These are phyloP conservation scores for Pterocles burchelli DNA, from an alignment of 2,113 vertebrate genomes.

Conservation along the genomic window DNA sequence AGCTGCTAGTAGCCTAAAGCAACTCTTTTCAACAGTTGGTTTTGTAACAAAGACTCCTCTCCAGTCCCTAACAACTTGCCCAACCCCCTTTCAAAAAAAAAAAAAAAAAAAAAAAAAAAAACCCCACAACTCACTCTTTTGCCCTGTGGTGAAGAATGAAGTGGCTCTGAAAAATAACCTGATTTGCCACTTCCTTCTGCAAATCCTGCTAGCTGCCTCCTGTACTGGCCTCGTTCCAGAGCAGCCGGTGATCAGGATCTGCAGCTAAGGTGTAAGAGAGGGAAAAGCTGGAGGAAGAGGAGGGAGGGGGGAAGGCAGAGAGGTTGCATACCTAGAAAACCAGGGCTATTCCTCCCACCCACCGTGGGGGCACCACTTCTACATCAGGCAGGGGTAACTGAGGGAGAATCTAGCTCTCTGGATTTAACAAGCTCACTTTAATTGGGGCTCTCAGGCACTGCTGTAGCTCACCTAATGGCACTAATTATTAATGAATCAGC, in stretches of 20 bases:
- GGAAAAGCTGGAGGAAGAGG: not conserved
- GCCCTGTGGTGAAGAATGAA: not conserved
- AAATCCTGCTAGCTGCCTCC: not conserved
- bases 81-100: not conserved
- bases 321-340: not conserved
- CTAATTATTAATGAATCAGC: slow-evolving; percentile 40
- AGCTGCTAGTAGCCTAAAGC: not conserved
- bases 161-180: not conserved
- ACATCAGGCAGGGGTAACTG: not conserved
- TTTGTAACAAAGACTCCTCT: slow-evolving; percentile 15
- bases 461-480: slow-evolving; percentile 11
- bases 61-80: not conserved
- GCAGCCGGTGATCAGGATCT: not conserved
- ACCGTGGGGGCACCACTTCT: not conserved
- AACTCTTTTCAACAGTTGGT: not conserved
- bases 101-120: not conserved
- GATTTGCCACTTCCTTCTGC: not conserved
- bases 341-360: not conserved
- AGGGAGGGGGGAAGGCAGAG: not conserved
- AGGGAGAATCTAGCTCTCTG: not conserved
- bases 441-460: slow-evolving; percentile 10
- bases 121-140: not conserved
- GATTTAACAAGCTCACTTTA: slow-evolving; percentile 31
- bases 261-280: not conserved
- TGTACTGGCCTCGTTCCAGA: not conserved